phyloP scores from a whole-genome alignment of 2,888 invertebrate genomes.

The Tenthredo amoena region DNA sequence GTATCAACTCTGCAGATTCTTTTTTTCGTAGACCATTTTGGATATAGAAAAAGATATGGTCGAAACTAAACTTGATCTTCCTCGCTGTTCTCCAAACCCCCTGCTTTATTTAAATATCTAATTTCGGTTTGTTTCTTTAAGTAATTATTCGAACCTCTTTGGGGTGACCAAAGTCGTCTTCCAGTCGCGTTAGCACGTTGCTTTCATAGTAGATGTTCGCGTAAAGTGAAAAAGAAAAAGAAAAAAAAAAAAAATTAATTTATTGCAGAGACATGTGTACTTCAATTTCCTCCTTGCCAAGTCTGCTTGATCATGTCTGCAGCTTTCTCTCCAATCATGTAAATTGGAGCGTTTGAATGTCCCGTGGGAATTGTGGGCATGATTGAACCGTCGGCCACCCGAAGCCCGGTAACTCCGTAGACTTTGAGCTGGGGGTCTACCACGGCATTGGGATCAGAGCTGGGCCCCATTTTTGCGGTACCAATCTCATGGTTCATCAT shows the following conservation, averaged over 20 bases:
- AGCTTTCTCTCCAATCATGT: slow-evolving; percentile 83
- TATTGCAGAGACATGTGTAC: slow-evolving; percentile 61
- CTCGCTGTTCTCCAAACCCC: not conserved
- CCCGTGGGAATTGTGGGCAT: slow-evolving; percentile 82
- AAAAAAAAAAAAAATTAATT: not conserved
- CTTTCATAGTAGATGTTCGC: not conserved
- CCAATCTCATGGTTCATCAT: slow-evolving; percentile 84
- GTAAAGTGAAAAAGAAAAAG: not conserved
- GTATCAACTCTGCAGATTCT: not conserved
- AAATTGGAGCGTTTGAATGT: slow-evolving; percentile 81
- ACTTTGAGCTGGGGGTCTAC: slow-evolving; percentile 80
- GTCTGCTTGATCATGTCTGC: slow-evolving; percentile 80
- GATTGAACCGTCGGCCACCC: slow-evolving; percentile 82
- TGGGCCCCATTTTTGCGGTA: slow-evolving; percentile 81
- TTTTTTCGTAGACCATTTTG: not conserved
- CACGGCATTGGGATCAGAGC: slow-evolving; percentile 79
- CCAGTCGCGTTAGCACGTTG: not conserved
- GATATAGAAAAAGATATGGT: not conserved
- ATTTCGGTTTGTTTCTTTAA: not conserved
- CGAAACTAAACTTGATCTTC: not conserved
- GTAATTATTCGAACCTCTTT: not conserved
- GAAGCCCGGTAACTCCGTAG: slow-evolving; percentile 79
- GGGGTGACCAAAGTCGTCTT: not conserved
- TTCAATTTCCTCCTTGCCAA: slow-evolving; percentile 71
- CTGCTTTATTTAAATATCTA: not conserved